phyloP scores from a whole-genome alignment of 2,113 vertebrate species.

The Aepyceros melampus region DNA sequence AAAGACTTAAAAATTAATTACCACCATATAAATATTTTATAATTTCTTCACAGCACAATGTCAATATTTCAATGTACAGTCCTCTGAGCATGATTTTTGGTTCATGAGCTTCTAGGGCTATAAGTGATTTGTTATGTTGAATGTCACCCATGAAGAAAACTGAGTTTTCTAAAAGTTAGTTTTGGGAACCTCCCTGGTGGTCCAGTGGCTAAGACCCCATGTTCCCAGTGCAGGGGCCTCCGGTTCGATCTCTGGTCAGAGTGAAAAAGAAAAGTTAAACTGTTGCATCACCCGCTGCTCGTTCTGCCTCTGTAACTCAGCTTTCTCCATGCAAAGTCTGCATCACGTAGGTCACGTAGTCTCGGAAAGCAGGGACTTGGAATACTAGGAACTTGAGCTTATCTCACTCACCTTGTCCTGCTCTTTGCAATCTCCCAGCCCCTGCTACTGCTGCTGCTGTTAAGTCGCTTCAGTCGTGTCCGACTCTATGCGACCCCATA shows the following conservation, averaged over 20 bases:
- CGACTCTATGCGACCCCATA: accelerated
- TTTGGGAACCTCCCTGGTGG: neutral
- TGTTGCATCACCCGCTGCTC: neutral
- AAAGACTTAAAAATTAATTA: slow-evolving; percentile 7
- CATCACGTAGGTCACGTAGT: neutral
- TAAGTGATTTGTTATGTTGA: neutral
- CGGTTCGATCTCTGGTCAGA: neutral
- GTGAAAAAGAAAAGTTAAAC: neutral
- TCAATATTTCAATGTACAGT: neutral
- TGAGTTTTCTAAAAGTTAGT: neutral
- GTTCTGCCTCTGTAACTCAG: neutral
- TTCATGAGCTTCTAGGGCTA: neutral
- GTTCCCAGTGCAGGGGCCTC: neutral
- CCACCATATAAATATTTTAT: neutral
- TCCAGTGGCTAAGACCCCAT: neutral
- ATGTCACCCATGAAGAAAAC: neutral
- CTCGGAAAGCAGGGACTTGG: neutral
- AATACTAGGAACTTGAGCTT: neutral
- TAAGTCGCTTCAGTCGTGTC: neutral
- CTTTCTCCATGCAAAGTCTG: neutral
- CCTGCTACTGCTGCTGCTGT: neutral
- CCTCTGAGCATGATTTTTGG: neutral
- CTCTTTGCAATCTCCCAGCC: neutral
- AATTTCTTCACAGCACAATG: neutral
- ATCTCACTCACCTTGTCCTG: neutral